Conservation (phyloP, 2,113 vertebrate species). For the Oncorhynchus nerka region DNA sequence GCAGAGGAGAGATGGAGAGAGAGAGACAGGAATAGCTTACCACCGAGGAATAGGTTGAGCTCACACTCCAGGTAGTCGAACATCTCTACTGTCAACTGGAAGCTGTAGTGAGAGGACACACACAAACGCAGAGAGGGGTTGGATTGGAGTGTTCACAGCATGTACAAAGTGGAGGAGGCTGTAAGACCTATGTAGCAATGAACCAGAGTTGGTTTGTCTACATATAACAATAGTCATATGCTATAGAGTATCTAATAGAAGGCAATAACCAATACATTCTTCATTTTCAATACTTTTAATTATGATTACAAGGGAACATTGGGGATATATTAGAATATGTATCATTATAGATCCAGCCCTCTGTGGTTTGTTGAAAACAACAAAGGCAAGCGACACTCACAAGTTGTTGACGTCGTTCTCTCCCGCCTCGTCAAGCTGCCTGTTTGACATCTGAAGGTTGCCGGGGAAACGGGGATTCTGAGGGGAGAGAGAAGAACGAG, state of each 20-base stretch:
- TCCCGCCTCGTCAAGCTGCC: constrained; percentile 93
- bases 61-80: constrained; percentile 98
- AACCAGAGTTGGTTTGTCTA: no score
- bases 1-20: no score
- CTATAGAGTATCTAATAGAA: no score
- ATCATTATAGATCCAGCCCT: no score
- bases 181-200: no score
- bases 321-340: no score
- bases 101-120: constrained; percentile 70
- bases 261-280: no score
- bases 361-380: no score
- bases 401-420: constrained; percentile 98
- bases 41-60: constrained; percentile 94
- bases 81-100: constrained; percentile 98
- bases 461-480: constrained; percentile 96
- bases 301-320: no score
- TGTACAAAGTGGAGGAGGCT: background rate
- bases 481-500: background rate
- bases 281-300: no score
- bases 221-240: no score
- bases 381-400: constrained; percentile 73
- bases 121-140: background rate
- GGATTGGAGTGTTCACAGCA: background rate
- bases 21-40: constrained; percentile 70
- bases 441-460: constrained; percentile 97